Percentiles rank a stretch among this genome's conserved stretches.
Evolutionary conservation across 2,797 vertebrate genomes (phyloP).

Genomic region (Malacoctenus gilli): DNA sequence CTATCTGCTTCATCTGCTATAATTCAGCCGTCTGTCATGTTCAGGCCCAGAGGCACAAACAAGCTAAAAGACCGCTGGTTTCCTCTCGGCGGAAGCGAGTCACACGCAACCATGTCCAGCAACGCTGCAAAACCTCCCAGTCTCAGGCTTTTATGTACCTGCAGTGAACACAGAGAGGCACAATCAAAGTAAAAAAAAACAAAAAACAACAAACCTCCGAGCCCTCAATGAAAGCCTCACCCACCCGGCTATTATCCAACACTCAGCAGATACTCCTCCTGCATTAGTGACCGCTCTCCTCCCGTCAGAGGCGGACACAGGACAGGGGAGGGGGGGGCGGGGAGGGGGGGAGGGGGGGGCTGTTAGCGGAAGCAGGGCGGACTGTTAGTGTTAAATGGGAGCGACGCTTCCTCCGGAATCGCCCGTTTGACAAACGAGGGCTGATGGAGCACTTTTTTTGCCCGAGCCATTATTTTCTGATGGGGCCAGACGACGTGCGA

Average conservation of each 20-base stretch:
- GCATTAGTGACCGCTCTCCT: constrained; percentile 54
- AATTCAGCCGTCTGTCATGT: constrained; percentile 38
- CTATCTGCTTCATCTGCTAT: constrained; percentile 18
- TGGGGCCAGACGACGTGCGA: constrained; percentile 43
- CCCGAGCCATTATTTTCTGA: constrained; percentile 61
- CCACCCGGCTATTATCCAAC: constrained; percentile 47
- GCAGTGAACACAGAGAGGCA: background rate
- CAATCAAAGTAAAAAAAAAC: no score
- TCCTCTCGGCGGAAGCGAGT: constrained; percentile 14
- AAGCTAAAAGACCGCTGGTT: constrained; percentile 22
- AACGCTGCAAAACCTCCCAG: constrained; percentile 10
- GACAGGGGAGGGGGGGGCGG: no score
- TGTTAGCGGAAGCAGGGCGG: constrained; percentile 51
- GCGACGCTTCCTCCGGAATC: constrained; percentile 58
- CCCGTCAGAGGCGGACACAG: constrained; percentile 48
- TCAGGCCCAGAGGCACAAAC: constrained; percentile 20
- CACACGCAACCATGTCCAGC: constrained; percentile 15
- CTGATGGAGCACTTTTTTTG: constrained; percentile 59
- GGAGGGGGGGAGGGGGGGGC: no score
- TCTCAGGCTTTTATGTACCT: constrained; percentile 27
- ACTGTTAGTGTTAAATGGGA: constrained; percentile 68
- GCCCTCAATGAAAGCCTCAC: constrained; percentile 25
- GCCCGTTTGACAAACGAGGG: constrained; percentile 57
- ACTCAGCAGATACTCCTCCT: constrained; percentile 55
- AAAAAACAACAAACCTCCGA: no score